Conservation (phyloP, 2,113 vertebrate genomes). For the Leptodactylus fuscus region DNA sequence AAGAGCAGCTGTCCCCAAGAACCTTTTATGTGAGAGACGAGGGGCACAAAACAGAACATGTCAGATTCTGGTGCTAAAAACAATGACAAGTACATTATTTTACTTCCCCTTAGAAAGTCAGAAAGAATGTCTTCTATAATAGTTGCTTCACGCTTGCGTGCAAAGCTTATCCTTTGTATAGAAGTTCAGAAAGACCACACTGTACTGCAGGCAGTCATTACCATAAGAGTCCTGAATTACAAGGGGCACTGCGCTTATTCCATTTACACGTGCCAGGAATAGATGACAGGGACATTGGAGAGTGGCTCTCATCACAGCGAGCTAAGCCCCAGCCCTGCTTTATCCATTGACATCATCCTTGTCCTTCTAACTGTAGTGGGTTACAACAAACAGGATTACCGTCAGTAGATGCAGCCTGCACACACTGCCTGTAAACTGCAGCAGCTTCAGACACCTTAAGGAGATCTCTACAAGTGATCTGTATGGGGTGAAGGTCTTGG, state of each 20-base stretch:
- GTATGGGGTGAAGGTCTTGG: too few species aligned
- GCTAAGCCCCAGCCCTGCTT: too few species aligned
- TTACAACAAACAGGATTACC: too few species aligned
- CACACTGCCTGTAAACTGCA: too few species aligned
- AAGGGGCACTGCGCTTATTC: not conserved
- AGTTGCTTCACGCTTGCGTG: slow-evolving; percentile 7
- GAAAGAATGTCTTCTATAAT: not conserved
- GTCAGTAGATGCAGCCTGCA: too few species aligned
- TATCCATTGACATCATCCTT: too few species aligned
- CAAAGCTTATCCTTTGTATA: not conserved
- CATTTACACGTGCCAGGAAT: not conserved
- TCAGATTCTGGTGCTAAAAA: not conserved
- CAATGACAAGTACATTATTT: not conserved
- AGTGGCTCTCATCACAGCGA: too few species aligned
- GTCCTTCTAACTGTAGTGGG: not conserved
- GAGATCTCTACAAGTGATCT: too few species aligned
- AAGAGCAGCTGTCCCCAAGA: not conserved
- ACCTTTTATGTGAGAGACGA: not conserved
- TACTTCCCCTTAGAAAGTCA: slow-evolving; percentile 4
- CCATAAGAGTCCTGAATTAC: not conserved
- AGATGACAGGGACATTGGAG: not conserved
- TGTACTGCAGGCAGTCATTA: not conserved
- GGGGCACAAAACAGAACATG: not conserved
- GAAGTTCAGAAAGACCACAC: not conserved
- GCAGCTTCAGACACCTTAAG: too few species aligned